Evolutionary conservation across 2,113 vertebrate genomes (phyloP), one percentile per base, ranked within the genome.

Genomic region (Cyprinus carpio): DNA sequence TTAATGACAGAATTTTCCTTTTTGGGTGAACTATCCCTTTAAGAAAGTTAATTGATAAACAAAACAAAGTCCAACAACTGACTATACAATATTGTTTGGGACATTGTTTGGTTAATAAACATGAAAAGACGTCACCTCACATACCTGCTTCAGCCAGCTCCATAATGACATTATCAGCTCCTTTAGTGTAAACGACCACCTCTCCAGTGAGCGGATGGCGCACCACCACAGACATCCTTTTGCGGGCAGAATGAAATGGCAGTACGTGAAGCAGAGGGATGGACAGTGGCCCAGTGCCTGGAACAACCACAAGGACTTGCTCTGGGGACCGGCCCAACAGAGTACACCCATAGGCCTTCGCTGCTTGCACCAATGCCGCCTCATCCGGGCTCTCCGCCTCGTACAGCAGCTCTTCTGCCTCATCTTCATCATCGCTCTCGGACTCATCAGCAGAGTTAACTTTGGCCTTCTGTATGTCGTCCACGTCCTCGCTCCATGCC

Each of bases 191-290:
- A 6, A 98, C 94, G 83, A 98, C 94, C 25, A 99, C 95, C 31
- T 95, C 87, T 13, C 94, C 94, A 49, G 96, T 96, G 81, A 98
- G 87, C 0, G 98, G 98, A 86, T 99, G 97, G 12, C 96, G 94
- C 84, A 99, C 95, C 75, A 99, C 96, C 18, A 99, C 96, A 0
- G 98, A 99, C 98, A 99, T 99, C 82, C 96, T 95, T 88, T 97
- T 99, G 43, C 98, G 94, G 54, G 95, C 89, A 0, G 97, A 96
- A 89, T 99, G 96, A 27, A 99, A 99, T 37, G 98, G 96, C 83
- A 99, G 91, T 84, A 97, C 87, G 75, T 98, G 97, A 2, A 99
- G 91, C 49, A 99, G 93, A 29, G 95, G 95, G 83, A 99, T 96
- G 0, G 89, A 92, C 84, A 98, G 90, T 6, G 92, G 90, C 2